Conservation (phyloP, 2,888 invertebrate species). For the Caenorhabditis sulstoni region DNA sequence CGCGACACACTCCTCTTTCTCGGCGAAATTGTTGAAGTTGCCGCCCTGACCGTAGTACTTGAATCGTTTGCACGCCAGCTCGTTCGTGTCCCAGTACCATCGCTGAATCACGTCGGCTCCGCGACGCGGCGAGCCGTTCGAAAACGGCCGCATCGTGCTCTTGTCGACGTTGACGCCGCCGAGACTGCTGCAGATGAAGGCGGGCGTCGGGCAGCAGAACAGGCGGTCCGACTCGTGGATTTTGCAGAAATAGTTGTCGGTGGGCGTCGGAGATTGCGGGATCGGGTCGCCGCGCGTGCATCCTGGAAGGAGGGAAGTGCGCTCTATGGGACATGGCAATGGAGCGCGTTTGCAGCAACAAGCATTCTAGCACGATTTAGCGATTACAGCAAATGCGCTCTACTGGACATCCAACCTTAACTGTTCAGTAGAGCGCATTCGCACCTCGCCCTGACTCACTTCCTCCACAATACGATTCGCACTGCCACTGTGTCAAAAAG, state of each 20-base stretch:
- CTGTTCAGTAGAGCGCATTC: no score
- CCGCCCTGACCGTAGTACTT: constrained; percentile 76
- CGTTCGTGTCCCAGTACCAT: constrained; percentile 70
- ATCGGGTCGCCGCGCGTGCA: constrained; percentile 39
- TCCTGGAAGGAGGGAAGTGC: constrained; percentile 23
- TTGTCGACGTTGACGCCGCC: constrained; percentile 48
- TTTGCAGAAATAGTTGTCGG: constrained; percentile 34
- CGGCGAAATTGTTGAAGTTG: constrained; percentile 77
- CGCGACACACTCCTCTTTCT: constrained; percentile 67
- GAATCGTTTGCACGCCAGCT: constrained; percentile 69
- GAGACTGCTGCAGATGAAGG: constrained; percentile 49
- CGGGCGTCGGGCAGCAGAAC: constrained; percentile 51
- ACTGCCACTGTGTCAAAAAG: constrained; percentile 70
- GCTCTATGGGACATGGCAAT: constrained; percentile 1
- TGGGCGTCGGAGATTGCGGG: not conserved
- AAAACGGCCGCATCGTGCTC: constrained; percentile 53
- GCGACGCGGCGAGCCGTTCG: constrained; percentile 63
- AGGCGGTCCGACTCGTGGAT: constrained; percentile 27
- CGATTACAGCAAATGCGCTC: no score
- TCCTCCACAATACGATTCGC: constrained; percentile 71
- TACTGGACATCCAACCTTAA: no score
- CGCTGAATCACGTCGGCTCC: constrained; percentile 26
- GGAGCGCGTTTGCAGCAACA: not conserved
- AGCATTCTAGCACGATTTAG: no score
- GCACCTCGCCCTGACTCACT: not conserved